Conservation (phyloP, 2,888 invertebrate genomes). For the Leucophenga montana region DNA sequence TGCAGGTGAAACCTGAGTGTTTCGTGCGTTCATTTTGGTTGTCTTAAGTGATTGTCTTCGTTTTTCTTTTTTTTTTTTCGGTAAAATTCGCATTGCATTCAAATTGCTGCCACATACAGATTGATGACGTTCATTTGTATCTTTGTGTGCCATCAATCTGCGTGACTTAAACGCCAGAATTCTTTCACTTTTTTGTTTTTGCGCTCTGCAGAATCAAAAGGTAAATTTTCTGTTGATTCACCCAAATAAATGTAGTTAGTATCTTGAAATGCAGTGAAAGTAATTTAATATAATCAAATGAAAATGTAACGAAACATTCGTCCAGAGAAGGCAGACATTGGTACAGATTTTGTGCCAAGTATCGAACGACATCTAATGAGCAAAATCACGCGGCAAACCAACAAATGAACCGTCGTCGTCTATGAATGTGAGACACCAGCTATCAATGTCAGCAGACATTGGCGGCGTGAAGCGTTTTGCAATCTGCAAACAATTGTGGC, state of each 20-base stretch:
- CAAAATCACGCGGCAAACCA: background rate
- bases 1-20: constrained; percentile 2
- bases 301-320: background rate
- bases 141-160: constrained; percentile 18
- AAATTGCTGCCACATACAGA: background rate
- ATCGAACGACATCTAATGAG: constrained; percentile 12
- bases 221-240: background rate
- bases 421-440: no score
- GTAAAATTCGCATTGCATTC: no score
- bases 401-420: no score
- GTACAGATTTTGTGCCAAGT: no score
- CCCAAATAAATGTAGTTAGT: background rate
- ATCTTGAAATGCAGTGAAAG: constrained; percentile 10
- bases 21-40: background rate
- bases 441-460: no score
- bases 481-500: constrained; percentile 56
- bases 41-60: background rate
- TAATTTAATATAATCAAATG: constrained; percentile 15
- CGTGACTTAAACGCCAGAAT: background rate
- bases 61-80: background rate
- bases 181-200: constrained; percentile 3
- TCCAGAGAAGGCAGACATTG: no score
- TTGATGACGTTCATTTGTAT: constrained; percentile 13
- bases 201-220: background rate
- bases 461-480: constrained; percentile 2